A percentile compares a stretch with the other conserved stretches of the same genome.
phyloP scores from a whole-genome alignment of 2,113 vertebrate genomes.

The Sander lucioperca region DNA sequence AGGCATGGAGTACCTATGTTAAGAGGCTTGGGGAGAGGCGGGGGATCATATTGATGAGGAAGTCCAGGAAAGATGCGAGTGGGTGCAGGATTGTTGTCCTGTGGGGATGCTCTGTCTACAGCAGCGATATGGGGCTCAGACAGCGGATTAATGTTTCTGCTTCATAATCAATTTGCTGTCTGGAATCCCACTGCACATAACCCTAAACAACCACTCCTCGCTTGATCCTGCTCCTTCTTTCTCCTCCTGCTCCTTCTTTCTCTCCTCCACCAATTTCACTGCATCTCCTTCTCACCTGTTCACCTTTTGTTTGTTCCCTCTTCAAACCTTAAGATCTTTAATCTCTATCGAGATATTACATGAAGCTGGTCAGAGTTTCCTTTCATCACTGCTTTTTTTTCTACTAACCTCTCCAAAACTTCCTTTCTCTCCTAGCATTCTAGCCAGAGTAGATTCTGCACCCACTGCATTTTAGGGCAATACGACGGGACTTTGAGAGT shows the following conservation, averaged over 20 bases:
- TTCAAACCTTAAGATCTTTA: slow-evolving; percentile 18
- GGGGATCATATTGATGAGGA: slow-evolving; percentile 65
- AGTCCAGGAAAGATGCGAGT: slow-evolving; percentile 62
- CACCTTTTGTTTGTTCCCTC: slow-evolving; percentile 40
- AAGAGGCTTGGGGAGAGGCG: slow-evolving; percentile 38
- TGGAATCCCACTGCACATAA: slow-evolving; percentile 63
- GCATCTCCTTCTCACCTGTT: slow-evolving; percentile 11
- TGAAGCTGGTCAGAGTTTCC: background rate
- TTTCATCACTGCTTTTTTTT: background rate
- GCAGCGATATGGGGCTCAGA: slow-evolving; percentile 71
- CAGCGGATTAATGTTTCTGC: slow-evolving; percentile 78
- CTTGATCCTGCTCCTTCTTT: slow-evolving; percentile 44
- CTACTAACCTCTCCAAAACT: background rate
- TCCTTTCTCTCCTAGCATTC: background rate
- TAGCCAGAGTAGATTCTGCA: slow-evolving; percentile 35
- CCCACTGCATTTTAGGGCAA: slow-evolving; percentile 42
- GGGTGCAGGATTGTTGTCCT: slow-evolving; percentile 69
- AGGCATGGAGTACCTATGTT: slow-evolving; percentile 64
- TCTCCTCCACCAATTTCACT: background rate
- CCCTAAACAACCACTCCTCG: slow-evolving; percentile 62
- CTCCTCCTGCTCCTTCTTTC: slow-evolving; percentile 26
- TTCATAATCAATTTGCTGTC: slow-evolving; percentile 80
- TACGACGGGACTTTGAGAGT: slow-evolving; percentile 26
- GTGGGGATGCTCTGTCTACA: slow-evolving; percentile 61
- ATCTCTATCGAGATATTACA: background rate